Evolutionary conservation across 2,113 vertebrate genomes (phyloP), one percentile per base, ranked within the genome.

Genomic region (Burhinus bistriatus): DNA sequence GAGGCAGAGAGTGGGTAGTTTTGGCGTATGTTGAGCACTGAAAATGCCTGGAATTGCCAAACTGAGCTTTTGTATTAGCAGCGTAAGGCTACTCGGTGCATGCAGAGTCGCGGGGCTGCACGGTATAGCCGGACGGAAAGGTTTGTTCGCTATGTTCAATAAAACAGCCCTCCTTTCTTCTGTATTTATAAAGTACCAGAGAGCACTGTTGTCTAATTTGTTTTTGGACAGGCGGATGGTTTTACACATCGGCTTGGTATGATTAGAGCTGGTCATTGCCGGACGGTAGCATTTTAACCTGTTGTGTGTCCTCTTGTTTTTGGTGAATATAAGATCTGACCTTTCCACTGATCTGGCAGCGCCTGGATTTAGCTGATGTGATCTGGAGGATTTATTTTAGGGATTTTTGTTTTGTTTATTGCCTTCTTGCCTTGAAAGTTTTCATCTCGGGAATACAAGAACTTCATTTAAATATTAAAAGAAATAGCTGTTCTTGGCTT

Each of bases 11-110:
- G 95, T 97, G 96, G 97, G 96, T 95, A 97, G 96, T 97, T 97
- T 94, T 97, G 97, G 97, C 95, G 84, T 93, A 83, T 81, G 81
- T 95, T 94, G 94, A 96, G 76, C 93, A 34, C 94, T 95, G 96
- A 91, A 96, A 97, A 97, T 87, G 94, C 95, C 93, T 96, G 93
- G 94, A 94, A 92, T 97, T 97, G 95, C 96, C 97, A 97, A 96
- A 97, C 17, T 70, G 93, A 97, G 96, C 96, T 96, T 95, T 96
- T 97, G 96, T 96, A 71, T 81, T 81, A 95, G 94, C 95, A 77
- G 95, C 86, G 25, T 92, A 86, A 95, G 85, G 90, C 91, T 95
- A 91, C 94, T 72, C 25, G 83, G 93, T 86, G 94, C 92, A 72
- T 3, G 57, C 94, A 94, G 97, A 96, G 95, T 29, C 91, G 73